Conservation (phyloP, 2,113 vertebrate species). For the Asarcornis scutulata region DNA sequence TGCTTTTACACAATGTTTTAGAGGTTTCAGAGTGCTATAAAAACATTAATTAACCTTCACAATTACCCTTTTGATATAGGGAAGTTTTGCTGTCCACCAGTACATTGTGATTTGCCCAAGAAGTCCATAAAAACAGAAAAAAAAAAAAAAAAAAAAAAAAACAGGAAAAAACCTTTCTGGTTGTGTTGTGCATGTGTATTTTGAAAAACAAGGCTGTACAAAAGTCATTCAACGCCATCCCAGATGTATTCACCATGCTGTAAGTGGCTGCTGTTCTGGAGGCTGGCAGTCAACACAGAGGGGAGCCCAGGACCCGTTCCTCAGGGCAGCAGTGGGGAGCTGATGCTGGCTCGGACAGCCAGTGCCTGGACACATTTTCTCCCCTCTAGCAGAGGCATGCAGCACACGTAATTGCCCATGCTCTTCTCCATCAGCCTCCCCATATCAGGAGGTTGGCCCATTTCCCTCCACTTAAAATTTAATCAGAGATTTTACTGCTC, state of each 20-base stretch:
- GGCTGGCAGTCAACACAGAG: background rate
- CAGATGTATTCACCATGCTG: background rate
- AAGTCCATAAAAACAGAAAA: background rate
- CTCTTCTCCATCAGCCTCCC: constrained; percentile 56
- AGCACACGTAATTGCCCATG: background rate
- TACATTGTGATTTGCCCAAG: background rate
- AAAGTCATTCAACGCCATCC: background rate
- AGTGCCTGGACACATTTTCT: background rate
- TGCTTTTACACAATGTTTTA: background rate
- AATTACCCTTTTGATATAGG: background rate
- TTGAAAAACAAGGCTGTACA: background rate
- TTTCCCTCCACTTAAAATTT: constrained; percentile 77
- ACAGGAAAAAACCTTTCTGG: background rate
- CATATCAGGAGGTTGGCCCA: constrained; percentile 46
- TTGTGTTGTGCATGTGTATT: background rate
- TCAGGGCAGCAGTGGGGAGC: background rate
- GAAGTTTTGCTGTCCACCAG: background rate
- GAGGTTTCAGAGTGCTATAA: background rate
- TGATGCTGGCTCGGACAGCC: background rate
- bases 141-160: background rate
- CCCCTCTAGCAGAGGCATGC: background rate
- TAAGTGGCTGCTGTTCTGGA: background rate
- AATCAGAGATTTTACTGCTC: constrained; percentile 82
- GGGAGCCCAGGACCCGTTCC: background rate
- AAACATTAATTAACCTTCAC: background rate